phyloP scores from a whole-genome alignment of 1,140 invertebrate genomes.

The Dendrolimus punctatus region DNA sequence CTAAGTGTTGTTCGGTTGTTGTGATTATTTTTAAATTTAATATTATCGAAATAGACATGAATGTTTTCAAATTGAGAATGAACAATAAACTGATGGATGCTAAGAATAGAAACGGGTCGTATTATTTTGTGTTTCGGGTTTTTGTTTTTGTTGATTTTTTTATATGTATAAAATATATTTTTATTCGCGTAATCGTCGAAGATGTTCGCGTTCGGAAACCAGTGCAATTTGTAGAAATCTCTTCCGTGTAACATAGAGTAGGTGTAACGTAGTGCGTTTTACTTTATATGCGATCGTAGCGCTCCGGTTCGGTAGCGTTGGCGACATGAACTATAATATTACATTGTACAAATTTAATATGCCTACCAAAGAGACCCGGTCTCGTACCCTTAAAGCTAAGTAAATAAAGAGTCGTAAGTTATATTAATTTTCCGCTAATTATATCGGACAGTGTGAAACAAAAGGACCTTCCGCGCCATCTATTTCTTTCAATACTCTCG shows the following conservation, averaged over 20 bases:
- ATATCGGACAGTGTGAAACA: constrained; percentile 49
- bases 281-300: constrained; percentile 40
- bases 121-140: constrained; percentile 66
- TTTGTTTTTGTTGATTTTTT: constrained; percentile 68
- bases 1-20: constrained; percentile 72
- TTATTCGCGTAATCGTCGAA: constrained; percentile 63
- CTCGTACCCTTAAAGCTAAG: constrained; percentile 70
- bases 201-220: constrained; percentile 66
- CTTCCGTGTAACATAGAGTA: constrained; percentile 66
- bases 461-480: constrained; percentile 56
- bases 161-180: constrained; percentile 55
- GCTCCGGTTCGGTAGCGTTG: constrained; percentile 32
- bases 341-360: constrained; percentile 73
- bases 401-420: constrained; percentile 64
- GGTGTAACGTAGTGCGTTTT: constrained; percentile 58
- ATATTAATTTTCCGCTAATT: constrained; percentile 46
- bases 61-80: constrained; percentile 44
- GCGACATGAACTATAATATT: constrained; percentile 51
- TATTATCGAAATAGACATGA: constrained; percentile 47
- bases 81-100: constrained; percentile 66
- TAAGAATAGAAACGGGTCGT: constrained; percentile 70
- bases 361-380: constrained; percentile 74
- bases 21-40: constrained; percentile 68
- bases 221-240: constrained; percentile 71
- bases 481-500: constrained; percentile 61